Conservation (phyloP, 2,888 invertebrate genomes). For the Cerceris ruficornis region DNA sequence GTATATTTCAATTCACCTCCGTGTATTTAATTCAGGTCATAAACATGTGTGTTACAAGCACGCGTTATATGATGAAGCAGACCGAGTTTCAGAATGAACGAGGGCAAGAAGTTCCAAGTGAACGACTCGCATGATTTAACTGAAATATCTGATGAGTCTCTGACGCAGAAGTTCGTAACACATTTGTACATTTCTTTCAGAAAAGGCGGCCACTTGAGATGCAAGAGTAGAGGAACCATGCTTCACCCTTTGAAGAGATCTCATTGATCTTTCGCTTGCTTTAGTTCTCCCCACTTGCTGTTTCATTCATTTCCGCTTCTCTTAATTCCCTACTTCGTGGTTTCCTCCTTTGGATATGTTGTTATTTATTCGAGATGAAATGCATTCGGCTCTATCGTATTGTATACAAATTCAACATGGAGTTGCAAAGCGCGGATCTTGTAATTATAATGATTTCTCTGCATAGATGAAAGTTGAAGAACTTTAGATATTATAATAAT, state of each 20-base stretch:
- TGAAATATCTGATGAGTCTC: slow-evolving; percentile 29
- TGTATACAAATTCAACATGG: not conserved
- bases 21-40: too few species aligned
- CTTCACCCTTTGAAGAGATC: slow-evolving; percentile 36
- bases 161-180: slow-evolving; percentile 5
- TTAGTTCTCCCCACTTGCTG: slow-evolving; percentile 25
- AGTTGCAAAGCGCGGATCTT: not conserved
- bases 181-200: slow-evolving; percentile 22
- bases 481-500: too few species aligned
- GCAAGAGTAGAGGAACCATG: slow-evolving; percentile 30
- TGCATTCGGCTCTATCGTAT: slow-evolving; percentile 5
- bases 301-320: slow-evolving; percentile 43
- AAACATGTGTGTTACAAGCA: too few species aligned
- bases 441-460: not conserved
- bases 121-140: slow-evolving; percentile 26
- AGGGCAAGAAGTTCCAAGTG: slow-evolving; percentile 2
- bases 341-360: slow-evolving; percentile 27
- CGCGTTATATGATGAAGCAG: too few species aligned
- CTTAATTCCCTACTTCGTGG: slow-evolving; percentile 27
- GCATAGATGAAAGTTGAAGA: too few species aligned
- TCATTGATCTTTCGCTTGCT: slow-evolving; percentile 50
- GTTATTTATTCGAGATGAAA: slow-evolving; percentile 35
- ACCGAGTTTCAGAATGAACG: too few species aligned
- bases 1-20: too few species aligned
- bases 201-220: slow-evolving; percentile 41